Evolutionary conservation across 2,113 vertebrate species (phyloP).

Genomic region (Cacatua alba): DNA sequence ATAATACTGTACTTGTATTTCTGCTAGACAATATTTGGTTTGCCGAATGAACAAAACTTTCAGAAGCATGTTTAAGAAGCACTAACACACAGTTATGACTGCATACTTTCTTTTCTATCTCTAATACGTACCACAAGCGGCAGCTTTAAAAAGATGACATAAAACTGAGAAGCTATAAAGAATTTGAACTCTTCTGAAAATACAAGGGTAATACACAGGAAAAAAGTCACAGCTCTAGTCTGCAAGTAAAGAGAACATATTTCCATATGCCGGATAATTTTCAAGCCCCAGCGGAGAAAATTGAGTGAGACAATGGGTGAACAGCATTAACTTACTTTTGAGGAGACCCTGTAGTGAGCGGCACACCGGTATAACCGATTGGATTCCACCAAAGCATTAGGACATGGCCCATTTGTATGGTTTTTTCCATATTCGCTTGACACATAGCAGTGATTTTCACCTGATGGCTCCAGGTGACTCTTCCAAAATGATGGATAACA

Average conservation of each 20-base stretch:
- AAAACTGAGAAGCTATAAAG: neutral
- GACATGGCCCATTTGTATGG: conserved; percentile 71
- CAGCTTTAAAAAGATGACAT: neutral
- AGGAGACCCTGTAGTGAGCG: conserved; percentile 78
- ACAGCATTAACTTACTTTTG: conserved; percentile 69
- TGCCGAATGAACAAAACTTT: neutral
- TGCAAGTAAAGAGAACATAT: neutral
- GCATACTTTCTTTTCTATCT: neutral
- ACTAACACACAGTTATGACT: neutral
- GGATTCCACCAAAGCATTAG: conserved; percentile 73
- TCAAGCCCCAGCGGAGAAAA: neutral
- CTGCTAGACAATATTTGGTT: neutral
- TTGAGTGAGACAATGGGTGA: neutral
- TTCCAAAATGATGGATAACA: conserved; percentile 80
- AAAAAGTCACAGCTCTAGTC: neutral
- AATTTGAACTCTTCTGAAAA: neutral
- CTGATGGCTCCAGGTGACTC: neutral
- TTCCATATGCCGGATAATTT: neutral
- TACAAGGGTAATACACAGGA: neutral
- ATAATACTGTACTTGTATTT: neutral
- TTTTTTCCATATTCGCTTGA: conserved; percentile 72
- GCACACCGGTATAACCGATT: conserved; percentile 75
- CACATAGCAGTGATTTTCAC: conserved; percentile 66
- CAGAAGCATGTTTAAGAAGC: neutral
- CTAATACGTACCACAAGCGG: neutral